Percentiles rank a stretch among this genome's conserved stretches.
Conservation (phyloP, 2,888 invertebrate species). For the Brenthis ino region DNA sequence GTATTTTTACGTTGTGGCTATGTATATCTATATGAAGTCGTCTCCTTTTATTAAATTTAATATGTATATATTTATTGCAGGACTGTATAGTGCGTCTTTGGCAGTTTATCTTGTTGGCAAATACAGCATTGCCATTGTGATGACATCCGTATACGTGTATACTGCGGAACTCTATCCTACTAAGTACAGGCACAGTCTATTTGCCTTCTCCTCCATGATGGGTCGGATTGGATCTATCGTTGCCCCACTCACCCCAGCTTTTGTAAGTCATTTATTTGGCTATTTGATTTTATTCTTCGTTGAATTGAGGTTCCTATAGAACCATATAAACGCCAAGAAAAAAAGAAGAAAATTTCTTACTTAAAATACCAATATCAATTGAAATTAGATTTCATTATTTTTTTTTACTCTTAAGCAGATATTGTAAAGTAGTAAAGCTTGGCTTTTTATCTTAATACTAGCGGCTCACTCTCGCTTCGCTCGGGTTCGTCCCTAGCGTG, state of each 20-base stretch:
- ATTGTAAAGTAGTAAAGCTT: too few species aligned
- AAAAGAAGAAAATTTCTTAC: too few species aligned
- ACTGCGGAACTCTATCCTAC: slow-evolving; percentile 85
- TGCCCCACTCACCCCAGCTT: slow-evolving; percentile 83
- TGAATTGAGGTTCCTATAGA: not conserved
- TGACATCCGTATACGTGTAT: slow-evolving; percentile 81
- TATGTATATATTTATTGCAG: slow-evolving; percentile 27
- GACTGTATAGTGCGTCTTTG: not conserved
- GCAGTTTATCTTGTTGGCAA: slow-evolving; percentile 76
- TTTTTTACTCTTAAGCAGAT: too few species aligned
- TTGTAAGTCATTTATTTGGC: slow-evolving; percentile 59
- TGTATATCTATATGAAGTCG: too few species aligned
- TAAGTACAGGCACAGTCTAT: slow-evolving; percentile 80
- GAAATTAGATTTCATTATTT: too few species aligned
- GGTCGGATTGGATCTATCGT: slow-evolving; percentile 84
- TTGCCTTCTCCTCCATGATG: slow-evolving; percentile 84
- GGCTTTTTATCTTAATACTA: too few species aligned
- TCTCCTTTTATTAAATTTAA: not conserved
- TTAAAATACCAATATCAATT: too few species aligned
- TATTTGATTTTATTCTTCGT: slow-evolving; percentile 2
- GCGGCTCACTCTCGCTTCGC: too few species aligned
- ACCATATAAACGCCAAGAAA: too few species aligned
- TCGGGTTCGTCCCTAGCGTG: too few species aligned
- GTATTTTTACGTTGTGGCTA: too few species aligned
- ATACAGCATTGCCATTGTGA: slow-evolving; percentile 80